phyloP scores from a whole-genome alignment of 2,888 invertebrate species.

The Colletes collaris region DNA sequence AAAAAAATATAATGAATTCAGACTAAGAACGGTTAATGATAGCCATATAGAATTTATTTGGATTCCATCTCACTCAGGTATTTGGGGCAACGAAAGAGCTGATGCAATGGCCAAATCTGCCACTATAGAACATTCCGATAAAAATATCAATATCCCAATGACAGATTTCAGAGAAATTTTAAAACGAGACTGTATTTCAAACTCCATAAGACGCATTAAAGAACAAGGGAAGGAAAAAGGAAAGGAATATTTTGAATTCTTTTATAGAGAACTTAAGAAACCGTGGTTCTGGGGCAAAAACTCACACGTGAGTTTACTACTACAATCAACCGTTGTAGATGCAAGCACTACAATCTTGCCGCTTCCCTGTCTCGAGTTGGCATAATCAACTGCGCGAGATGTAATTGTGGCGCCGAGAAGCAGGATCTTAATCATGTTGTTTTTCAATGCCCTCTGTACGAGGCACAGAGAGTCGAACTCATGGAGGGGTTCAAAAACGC shows the following conservation, averaged over 20 bases:
- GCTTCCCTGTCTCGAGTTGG: neutral
- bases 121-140: neutral
- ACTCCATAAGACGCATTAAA: neutral
- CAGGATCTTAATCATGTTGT: constrained; percentile 4
- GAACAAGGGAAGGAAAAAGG: neutral
- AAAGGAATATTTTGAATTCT: neutral
- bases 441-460: neutral
- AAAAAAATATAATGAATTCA: neutral
- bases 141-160: neutral
- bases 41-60: neutral
- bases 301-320: neutral
- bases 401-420: neutral
- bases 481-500: neutral
- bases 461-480: neutral
- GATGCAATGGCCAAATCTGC: neutral
- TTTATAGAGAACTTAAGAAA: neutral
- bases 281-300: constrained; percentile 2
- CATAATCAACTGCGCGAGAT: neutral
- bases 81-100: neutral
- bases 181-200: neutral
- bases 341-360: neutral
- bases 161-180: neutral
- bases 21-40: neutral
- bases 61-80: neutral
- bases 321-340: neutral